A percentile compares a stretch with the other conserved stretches of the same genome.
Evolutionary conservation across 2,797 vertebrate genomes (phyloP).

Genomic region (Antennarius maculatus): DNA sequence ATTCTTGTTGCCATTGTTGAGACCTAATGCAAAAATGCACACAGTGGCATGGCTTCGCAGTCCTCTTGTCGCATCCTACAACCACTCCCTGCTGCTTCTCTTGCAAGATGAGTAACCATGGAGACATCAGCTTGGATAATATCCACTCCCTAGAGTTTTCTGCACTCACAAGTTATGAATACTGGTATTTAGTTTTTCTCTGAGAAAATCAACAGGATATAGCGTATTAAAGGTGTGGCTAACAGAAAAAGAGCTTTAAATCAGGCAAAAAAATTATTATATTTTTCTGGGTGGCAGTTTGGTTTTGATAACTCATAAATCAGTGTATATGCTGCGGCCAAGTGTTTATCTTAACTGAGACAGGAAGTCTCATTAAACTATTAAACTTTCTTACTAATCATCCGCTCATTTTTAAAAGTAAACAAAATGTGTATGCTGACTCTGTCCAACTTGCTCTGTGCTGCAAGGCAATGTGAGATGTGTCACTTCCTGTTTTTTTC

Average conservation of each 20-base stretch:
- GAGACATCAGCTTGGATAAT: slow-evolving; percentile 55
- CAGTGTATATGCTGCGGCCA: slow-evolving; percentile 34
- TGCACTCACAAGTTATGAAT: slow-evolving; percentile 32
- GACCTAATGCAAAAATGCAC: neutral
- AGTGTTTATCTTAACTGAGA: neutral
- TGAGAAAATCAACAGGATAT: neutral
- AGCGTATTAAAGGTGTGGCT: neutral
- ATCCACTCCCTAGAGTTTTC: slow-evolving; percentile 57
- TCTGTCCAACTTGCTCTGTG: too few species aligned
- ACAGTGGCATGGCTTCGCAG: slow-evolving; percentile 7
- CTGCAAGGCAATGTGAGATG: too few species aligned
- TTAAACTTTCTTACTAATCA: neutral
- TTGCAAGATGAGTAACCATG: slow-evolving; percentile 74
- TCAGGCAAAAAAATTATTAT: too few species aligned
- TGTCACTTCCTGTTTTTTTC: too few species aligned
- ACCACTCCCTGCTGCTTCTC: slow-evolving; percentile 45
- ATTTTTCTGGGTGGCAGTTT: slow-evolving; percentile 25
- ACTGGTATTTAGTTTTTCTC: neutral
- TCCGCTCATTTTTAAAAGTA: neutral
- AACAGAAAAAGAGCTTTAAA: neutral
- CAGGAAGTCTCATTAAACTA: neutral
- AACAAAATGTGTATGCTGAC: neutral
- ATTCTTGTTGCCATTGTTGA: slow-evolving; percentile 2
- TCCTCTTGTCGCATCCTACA: slow-evolving; percentile 32
- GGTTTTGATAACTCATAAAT: slow-evolving; percentile 37